A percentile compares a stretch with the other conserved stretches of the same genome.
These are phyloP conservation scores for Alectoris magna DNA, from an alignment of 2,797 vertebrate genomes.

Conservation along the genomic window DNA sequence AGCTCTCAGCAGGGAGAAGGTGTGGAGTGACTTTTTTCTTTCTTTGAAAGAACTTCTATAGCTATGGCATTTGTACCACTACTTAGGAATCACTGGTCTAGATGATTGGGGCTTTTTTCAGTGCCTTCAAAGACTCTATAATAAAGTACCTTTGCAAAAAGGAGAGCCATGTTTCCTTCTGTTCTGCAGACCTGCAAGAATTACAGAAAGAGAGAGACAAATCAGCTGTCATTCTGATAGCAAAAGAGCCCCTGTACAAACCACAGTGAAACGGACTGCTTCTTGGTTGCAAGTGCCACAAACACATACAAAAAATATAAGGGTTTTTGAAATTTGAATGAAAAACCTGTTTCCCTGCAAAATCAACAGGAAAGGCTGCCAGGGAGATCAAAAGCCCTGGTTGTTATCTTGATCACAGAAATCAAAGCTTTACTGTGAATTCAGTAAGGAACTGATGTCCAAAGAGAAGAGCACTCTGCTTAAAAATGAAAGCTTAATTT, in stretches of 20 bases:
- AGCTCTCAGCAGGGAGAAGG: background rate
- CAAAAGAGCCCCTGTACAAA: background rate
- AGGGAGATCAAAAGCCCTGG: background rate
- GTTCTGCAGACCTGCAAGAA: constrained; percentile 86
- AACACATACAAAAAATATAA: background rate
- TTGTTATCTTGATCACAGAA: background rate
- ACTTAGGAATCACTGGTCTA: background rate
- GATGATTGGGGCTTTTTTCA: background rate
- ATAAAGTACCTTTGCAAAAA: constrained; percentile 89
- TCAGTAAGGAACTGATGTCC: background rate
- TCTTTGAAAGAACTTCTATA: background rate
- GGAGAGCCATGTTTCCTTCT: constrained; percentile 90
- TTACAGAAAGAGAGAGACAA: constrained; percentile 34
- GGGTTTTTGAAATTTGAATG: background rate
- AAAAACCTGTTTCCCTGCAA: background rate
- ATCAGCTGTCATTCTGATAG: background rate
- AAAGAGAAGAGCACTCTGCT: background rate
- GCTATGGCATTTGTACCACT: background rate
- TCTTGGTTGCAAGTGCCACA: background rate
- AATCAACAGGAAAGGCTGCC: background rate
- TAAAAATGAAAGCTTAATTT: background rate
- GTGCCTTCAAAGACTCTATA: background rate
- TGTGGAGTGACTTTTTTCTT: background rate
- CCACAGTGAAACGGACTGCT: background rate
- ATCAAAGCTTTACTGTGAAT: background rate